A percentile compares a stretch with the other conserved stretches of the same genome.
Conservation (phyloP, 1,140 invertebrate genomes). For the Musca vetustissima region DNA sequence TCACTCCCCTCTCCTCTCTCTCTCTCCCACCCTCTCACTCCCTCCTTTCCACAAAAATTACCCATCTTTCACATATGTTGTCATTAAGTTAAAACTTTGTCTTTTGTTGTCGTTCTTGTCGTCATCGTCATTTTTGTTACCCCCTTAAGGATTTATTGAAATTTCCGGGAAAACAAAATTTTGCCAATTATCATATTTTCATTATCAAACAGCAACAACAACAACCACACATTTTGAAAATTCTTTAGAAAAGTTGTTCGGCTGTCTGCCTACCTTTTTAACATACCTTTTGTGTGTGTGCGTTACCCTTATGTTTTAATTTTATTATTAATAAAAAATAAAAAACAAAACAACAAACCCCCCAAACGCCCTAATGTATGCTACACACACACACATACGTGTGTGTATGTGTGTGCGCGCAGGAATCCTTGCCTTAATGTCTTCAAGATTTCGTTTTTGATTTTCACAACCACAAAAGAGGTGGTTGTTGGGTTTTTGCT, state of each 20-base stretch:
- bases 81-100: slow-evolving; percentile 21
- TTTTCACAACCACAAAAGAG: slow-evolving; percentile 9
- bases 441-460: not conserved
- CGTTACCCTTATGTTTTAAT: slow-evolving; percentile 18
- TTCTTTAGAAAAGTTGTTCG: no score
- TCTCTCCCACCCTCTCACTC: no score
- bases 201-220: slow-evolving; percentile 50
- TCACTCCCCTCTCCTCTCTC: no score
- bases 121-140: not conserved
- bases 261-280: no score
- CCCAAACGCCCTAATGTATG: slow-evolving; percentile 10
- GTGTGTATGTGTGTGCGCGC: no score
- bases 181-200: slow-evolving; percentile 56
- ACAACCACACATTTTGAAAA: slow-evolving; percentile 33
- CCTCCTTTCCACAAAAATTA: no score
- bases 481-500: slow-evolving; percentile 16
- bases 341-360: not conserved
- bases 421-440: not conserved
- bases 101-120: no score
- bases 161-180: no score
- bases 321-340: no score
- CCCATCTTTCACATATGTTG: slow-evolving; percentile 5
- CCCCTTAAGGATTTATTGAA: slow-evolving; percentile 28
- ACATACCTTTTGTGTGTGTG: no score
- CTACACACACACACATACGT: not conserved